Evolutionary conservation across 2,888 invertebrate species (phyloP).

Genomic region (Melinopterus prodromus): DNA sequence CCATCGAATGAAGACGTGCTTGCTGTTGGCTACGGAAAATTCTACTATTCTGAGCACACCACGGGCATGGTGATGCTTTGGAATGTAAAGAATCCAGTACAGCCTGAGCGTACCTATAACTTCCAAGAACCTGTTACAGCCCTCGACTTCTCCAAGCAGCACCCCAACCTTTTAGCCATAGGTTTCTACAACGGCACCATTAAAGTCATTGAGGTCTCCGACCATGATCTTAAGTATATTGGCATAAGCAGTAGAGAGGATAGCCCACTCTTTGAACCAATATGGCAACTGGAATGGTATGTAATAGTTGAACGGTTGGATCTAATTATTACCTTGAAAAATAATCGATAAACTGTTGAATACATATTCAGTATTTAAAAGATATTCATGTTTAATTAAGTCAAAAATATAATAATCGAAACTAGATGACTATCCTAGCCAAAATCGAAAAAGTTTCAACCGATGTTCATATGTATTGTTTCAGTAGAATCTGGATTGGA

Average conservation of each 20-base stretch:
- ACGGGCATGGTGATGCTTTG: slow-evolving; percentile 76
- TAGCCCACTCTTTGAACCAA: slow-evolving; percentile 72
- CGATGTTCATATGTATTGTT: no score
- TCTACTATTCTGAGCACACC: slow-evolving; percentile 65
- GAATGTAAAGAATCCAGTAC: slow-evolving; percentile 82
- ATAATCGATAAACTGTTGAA: no score
- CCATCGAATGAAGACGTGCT: slow-evolving; percentile 73
- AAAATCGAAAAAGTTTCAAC: no score
- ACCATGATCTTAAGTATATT: slow-evolving; percentile 62
- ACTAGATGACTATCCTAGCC: slow-evolving; percentile 52
- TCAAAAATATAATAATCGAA: slow-evolving; percentile 38
- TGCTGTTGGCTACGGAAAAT: slow-evolving; percentile 79
- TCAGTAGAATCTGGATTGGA: no score
- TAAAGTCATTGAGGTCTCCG: slow-evolving; percentile 74
- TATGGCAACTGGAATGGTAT: slow-evolving; percentile 72
- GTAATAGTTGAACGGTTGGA: no score
- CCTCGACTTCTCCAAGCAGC: slow-evolving; percentile 72
- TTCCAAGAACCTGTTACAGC: slow-evolving; percentile 73
- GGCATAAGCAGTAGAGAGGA: slow-evolving; percentile 66
- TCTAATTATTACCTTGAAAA: no score
- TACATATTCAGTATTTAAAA: no score
- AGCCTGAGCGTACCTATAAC: slow-evolving; percentile 74
- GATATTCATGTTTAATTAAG: no score
- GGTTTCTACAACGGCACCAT: slow-evolving; percentile 79
- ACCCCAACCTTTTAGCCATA: slow-evolving; percentile 77